phyloP scores from a whole-genome alignment of 2,797 vertebrate genomes.

The Acanthurus lineatus region DNA sequence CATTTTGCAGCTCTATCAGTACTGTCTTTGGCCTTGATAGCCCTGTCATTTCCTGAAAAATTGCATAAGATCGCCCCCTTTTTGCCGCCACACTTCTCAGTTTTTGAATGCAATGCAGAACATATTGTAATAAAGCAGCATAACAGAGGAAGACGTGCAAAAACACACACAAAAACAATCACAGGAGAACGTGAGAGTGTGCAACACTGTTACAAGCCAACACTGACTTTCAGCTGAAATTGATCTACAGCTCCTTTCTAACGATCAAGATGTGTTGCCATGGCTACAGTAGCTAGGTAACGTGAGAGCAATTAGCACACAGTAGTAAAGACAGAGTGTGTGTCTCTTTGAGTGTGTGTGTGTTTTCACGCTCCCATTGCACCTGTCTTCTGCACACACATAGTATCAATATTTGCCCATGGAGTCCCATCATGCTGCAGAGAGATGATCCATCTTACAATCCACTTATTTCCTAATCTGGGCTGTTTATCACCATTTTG shows the following conservation, averaged over 20 bases:
- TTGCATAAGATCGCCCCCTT: too few species aligned
- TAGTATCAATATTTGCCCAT: slow-evolving; percentile 45
- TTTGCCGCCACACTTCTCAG: too few species aligned
- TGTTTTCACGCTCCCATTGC: slow-evolving; percentile 1
- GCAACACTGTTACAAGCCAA: background rate
- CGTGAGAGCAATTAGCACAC: slow-evolving; percentile 60
- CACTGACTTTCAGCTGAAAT: slow-evolving; percentile 38
- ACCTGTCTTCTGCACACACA: slow-evolving; percentile 20
- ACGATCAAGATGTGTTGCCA: slow-evolving; percentile 63
- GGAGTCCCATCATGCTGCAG: slow-evolving; percentile 48
- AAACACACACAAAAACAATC: background rate
- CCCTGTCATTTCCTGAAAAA: too few species aligned
- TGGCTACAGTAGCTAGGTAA: slow-evolving; percentile 68
- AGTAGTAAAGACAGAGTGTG: background rate
- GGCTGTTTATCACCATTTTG: slow-evolving; percentile 55
- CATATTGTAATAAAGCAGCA: background rate
- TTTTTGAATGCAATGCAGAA: too few species aligned
- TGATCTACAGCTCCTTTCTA: slow-evolving; percentile 37
- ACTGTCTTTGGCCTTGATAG: background rate
- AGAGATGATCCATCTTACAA: slow-evolving; percentile 52
- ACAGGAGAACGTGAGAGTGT: background rate
- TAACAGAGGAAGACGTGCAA: background rate
- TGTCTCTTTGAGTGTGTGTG: slow-evolving; percentile 3
- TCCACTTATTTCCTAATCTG: slow-evolving; percentile 52
- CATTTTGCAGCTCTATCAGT: background rate